Conservation (phyloP, 2,888 invertebrate species). For the Epicampocera succincta region DNA sequence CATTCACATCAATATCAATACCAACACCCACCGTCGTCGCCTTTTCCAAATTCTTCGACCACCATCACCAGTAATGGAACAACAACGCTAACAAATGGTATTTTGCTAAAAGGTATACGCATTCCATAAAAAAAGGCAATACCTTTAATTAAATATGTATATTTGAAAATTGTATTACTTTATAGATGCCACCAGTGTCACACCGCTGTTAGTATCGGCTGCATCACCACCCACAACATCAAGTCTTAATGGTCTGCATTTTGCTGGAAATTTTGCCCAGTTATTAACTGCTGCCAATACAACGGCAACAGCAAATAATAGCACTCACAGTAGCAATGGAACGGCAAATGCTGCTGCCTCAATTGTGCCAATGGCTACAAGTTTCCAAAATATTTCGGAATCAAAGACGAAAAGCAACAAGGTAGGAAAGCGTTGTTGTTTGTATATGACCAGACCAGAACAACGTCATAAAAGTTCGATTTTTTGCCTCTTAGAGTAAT, state of each 20-base stretch:
- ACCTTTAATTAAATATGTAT: not conserved
- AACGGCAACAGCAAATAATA: constrained; percentile 20
- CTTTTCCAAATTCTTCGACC: constrained; percentile 54
- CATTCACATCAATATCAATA: constrained; percentile 42
- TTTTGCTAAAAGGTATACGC: constrained; percentile 72
- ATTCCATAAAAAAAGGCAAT: no score
- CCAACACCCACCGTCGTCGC: constrained; percentile 48
- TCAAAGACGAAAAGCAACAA: constrained; percentile 75
- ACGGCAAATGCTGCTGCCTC: constrained; percentile 28
- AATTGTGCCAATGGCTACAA: constrained; percentile 80
- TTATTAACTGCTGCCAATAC: constrained; percentile 83
- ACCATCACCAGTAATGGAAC: constrained; percentile 55
- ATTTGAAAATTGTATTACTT: constrained; percentile 14
- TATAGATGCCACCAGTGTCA: constrained; percentile 70
- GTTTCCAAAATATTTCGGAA: constrained; percentile 85
- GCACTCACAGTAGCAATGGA: constrained; percentile 15
- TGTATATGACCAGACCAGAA: no score
- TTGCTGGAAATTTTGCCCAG: constrained; percentile 83
- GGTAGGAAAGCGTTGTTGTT: constrained; percentile 26
- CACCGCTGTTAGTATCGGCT: constrained; percentile 54
- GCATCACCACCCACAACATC: constrained; percentile 42
- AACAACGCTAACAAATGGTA: constrained; percentile 68
- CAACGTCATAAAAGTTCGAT: no score
- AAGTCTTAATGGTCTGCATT: constrained; percentile 81
- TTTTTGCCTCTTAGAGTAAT: no score